Base-by-base conservation (phyloP, 2,888 invertebrate genomes). In the Himalopsyche kuldschensis region DNA sequence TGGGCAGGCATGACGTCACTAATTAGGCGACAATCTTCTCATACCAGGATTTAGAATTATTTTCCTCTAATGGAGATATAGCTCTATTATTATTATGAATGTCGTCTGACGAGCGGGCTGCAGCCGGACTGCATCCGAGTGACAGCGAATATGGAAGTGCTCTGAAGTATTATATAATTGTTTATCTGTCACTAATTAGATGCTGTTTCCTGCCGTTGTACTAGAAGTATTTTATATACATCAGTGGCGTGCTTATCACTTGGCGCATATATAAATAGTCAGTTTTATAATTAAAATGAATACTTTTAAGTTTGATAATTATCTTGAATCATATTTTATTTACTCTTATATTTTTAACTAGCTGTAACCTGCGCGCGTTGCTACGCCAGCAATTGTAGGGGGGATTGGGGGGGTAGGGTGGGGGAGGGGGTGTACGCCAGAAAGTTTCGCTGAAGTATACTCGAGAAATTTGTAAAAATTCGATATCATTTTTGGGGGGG, bases 141-240 rank as follows among this genome's bases (percentile, higher is more conserved):
- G 76, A 76, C 35, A 41, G 31, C 31, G n/a, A 76, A 20, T 76
- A 76, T 41, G 76, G 41, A 47, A 78, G 78, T 27, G 47, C 78
- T 78, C n/a, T 47, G 78, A 31, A 32, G 47, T 78, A 78, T 30
- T 41, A 17, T 24, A 78, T 78, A 78, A 78, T 78, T 78, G 78
- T 47, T 78, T 78, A 69, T 69, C 78, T 78, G 41, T 47, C 78
- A 69, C 78, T 78, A 78, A 78, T 78, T 78, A 78, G 78, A 78
- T 20, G 41, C 41, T 8, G n/a, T 35, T 32, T 35, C 76, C 76
- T 41, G 35, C 35, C 76, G 32, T 4, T 30, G 69, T 27, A 15
- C 15, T 30, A 69, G 10, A 63, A 69, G 11, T 69, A 69, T 27
- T 8, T 4, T 30, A 11, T 15, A 8, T 27, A 27, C 3, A 11